Base-by-base conservation (phyloP, 2,797 vertebrate species). In the Cossypha polioptera region DNA sequence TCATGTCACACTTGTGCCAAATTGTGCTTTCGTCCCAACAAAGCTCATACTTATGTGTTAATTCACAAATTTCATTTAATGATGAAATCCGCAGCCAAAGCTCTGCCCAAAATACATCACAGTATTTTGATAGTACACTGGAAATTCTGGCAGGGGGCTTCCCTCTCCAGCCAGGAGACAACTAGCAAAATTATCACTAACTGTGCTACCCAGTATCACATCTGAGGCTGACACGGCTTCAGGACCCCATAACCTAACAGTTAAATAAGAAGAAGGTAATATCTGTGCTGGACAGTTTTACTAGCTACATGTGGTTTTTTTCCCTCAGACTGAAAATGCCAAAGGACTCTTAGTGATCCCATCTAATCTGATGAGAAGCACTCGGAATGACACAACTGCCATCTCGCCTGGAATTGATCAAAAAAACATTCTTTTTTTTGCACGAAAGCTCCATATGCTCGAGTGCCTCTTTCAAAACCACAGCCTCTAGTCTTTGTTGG, bases 381-480 rank as follows among this genome's bases (percentile, higher is more conserved):
- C 92, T 93, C 73, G 8, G 76, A 81, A 95, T 92, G 89, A 96
- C 91, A 97, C 92, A 96, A 94, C 92, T 90, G 92, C 91, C 92
- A 92, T 80, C 92, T 96, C 43, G 85, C 95, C 95, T 96, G 92
- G 95, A 94, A 96, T 69, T 92, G 87, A 96, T 96, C 91, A 97
- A 94, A 94, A 94, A 88, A 77, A 5, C 94, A 93, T 86, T 88
- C 82, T 89, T 78, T 86, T 90, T 92, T 89, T 92, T 95, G 75
- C 92, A 95, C 45, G 85, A 95, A 97, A 96, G 94, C 95, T 96
- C 95, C 95, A 96, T 96, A 95, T 96, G 95, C 91, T 92, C 3
- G 9, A 96, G 43, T 38, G 89, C 85, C 89, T 95, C 82, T 91
- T 86, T 96, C 90, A 92, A 96, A 96, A 95, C 96, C 96, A 86